Evolutionary conservation across 2,113 vertebrate genomes (phyloP).

Genomic region (Myxocyprinus asiaticus): DNA sequence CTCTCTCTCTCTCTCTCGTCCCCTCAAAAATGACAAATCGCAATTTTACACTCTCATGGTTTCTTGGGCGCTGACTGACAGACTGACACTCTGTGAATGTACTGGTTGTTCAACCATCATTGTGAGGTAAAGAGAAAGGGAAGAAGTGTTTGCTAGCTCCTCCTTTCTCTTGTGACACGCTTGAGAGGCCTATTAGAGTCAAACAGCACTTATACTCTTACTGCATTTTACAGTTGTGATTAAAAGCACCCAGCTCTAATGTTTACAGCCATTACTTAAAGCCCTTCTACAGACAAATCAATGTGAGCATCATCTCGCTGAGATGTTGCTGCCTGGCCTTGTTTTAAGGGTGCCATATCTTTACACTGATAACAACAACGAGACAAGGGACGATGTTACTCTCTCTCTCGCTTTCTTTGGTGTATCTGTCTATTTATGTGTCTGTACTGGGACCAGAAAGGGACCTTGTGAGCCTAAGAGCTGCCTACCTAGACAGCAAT

Average conservation of each 20-base stretch:
- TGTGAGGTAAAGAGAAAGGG: neutral
- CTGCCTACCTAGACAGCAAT: too few species aligned
- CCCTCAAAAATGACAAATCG: slow-evolving; percentile 1
- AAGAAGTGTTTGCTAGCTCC: neutral
- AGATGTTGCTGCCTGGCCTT: slow-evolving; percentile 19
- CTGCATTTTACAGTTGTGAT: slow-evolving; percentile 11
- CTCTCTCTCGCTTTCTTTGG: slow-evolving; percentile 2
- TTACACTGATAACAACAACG: slow-evolving; percentile 23
- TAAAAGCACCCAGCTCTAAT: slow-evolving; percentile 5
- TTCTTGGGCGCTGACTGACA: slow-evolving; percentile 16
- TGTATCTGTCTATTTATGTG: neutral
- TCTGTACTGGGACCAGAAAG: too few species aligned
- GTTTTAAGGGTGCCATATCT: slow-evolving; percentile 10
- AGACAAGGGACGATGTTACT: neutral
- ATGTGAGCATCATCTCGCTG: neutral
- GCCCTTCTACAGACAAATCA: slow-evolving; percentile 33
- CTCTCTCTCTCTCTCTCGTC: neutral
- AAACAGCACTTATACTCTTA: neutral
- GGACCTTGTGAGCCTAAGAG: too few species aligned
- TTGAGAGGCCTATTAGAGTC: slow-evolving; percentile 20
- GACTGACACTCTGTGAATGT: slow-evolving; percentile 12
- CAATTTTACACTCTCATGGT: slow-evolving; percentile 13
- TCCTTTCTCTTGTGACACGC: neutral
- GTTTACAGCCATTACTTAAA: slow-evolving; percentile 34
- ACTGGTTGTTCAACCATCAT: neutral